Conservation (phyloP, 2,888 invertebrate genomes). For the Labia minor region DNA sequence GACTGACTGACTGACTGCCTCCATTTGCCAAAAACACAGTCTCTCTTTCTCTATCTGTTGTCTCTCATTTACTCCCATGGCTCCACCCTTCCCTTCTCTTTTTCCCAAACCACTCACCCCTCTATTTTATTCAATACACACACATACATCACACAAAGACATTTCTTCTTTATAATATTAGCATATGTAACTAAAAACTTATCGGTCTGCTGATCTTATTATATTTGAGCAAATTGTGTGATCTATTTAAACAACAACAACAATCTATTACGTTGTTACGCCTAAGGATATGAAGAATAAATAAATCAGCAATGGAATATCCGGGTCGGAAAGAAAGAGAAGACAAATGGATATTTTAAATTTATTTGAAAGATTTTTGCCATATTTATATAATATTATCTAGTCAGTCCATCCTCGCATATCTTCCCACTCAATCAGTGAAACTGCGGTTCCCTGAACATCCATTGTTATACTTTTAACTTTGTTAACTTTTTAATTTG, state of each 20-base stretch:
- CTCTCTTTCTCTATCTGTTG: background rate
- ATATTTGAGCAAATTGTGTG: constrained; percentile 6
- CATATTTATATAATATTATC: no score
- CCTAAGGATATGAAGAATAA: background rate
- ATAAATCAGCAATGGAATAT: background rate
- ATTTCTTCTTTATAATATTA: background rate
- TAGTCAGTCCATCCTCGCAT: no score
- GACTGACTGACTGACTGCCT: no score
- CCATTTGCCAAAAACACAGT: background rate
- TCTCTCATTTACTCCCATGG: background rate
- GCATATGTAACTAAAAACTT: background rate
- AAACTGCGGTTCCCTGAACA: no score
- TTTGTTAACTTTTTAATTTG: no score
- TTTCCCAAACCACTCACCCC: background rate
- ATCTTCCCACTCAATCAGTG: no score
- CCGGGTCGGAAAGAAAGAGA: background rate
- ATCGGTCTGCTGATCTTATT: background rate
- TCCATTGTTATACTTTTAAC: no score
- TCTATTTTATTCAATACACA: background rate
- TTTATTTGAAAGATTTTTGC: no score
- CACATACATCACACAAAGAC: no score
- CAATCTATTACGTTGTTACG: no score
- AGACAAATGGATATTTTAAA: background rate
- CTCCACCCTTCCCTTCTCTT: background rate
- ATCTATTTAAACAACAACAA: background rate